A percentile compares a stretch with the other conserved stretches of the same genome.
Conservation (phyloP, 2,888 invertebrate species). For the Meta bourneti region DNA sequence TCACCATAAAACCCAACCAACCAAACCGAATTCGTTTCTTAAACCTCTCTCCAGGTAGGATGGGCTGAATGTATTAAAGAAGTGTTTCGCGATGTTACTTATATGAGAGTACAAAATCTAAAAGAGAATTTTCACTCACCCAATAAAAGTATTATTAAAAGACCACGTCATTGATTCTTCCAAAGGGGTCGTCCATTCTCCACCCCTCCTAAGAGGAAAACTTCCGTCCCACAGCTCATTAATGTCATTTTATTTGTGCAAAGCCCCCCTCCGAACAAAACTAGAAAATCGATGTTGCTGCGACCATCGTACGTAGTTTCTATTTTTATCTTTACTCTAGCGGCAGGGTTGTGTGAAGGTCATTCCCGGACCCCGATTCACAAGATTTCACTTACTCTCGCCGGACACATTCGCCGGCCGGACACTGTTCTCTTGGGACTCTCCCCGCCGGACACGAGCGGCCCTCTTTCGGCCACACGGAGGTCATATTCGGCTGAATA, state of each 20-base stretch:
- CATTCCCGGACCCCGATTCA: constrained; percentile 71
- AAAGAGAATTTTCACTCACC: too few species aligned
- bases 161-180: background rate
- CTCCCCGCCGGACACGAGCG: background rate
- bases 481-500: too few species aligned
- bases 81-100: too few species aligned
- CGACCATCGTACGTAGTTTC: constrained; percentile 72
- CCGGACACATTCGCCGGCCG: constrained; percentile 17
- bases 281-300: constrained; percentile 69
- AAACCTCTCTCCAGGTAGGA: too few species aligned
- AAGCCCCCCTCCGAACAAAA: constrained; percentile 26
- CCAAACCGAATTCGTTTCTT: too few species aligned
- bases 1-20: too few species aligned
- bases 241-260: constrained; percentile 4
- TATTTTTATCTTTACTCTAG: constrained; percentile 75
- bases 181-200: background rate
- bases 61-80: too few species aligned
- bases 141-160: too few species aligned
- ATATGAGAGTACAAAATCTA: too few species aligned
- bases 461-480: background rate
- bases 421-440: background rate
- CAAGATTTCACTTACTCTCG: constrained; percentile 63
- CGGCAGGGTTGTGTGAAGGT: constrained; percentile 73
- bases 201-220: background rate
- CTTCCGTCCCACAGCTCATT: background rate